Base-by-base conservation (phyloP, 1,140 invertebrate genomes). In the Atta texana region DNA sequence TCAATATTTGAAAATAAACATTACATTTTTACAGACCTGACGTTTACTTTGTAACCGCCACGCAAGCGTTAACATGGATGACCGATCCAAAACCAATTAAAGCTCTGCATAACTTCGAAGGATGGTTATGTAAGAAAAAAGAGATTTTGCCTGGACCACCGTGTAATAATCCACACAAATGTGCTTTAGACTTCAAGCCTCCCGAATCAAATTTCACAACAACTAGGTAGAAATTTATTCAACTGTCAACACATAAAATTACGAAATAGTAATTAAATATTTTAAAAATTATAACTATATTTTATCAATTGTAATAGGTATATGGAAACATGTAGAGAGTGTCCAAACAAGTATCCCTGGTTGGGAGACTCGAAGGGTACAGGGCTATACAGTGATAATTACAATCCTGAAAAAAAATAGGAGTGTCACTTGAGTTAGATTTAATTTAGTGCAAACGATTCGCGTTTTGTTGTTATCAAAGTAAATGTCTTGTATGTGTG, bases 21-120 rank as follows among this genome's bases (percentile, higher is more conserved):
- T 49, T 61, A 12, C 18, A 76, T 78, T 86, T 75, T 95, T 93
- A 8, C 94, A 98, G 98, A 90, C 96, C 97, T 85, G 98, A 99
- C 92, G 98, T 99, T 7, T 98, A 98, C 96, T 98, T 98, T 92
- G 97, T 99, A 7, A 99, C 98, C 1, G 96, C 97, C n/a, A 98
- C 98, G 0, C 98, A 99, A 95, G 97, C 98, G 31, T 95, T 99
- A 28, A 97, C 97, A 18, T 99, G 98, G 98, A 98, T 99, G 94
- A 98, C 98, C 3, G 98, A 98, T 91, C 98, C 98, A 0, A 97
- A 97, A 92, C 95, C 97, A 18, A 93, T 96, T 3, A 97, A 97
- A 89, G 94, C 96, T 16, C 92, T 98, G 1, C 96, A 95, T 89
- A 97, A 96, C 88, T 98, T 97, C 90, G 98, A 98, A 87, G 95